Base-by-base conservation (phyloP, 2,113 vertebrate species). In the Calonectris borealis region DNA sequence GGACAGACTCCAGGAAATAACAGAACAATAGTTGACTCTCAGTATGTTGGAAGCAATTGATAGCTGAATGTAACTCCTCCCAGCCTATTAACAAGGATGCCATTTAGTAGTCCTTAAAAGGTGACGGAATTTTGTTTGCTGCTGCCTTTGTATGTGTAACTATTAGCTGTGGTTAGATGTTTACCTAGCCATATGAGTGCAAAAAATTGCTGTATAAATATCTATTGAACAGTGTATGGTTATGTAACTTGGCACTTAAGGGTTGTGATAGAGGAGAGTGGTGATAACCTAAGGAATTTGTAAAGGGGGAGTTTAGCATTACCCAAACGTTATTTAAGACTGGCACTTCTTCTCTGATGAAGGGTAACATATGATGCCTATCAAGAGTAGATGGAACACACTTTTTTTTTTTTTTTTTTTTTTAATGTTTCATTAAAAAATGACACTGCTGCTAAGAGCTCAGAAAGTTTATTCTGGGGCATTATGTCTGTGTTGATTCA, bases 91-190 rank as follows among this genome's bases (percentile, higher is more conserved):
- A 69, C 9, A 52, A 46, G 69, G 40, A 68, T 82, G 57, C 24
- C 32, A 54, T 83, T 86, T 87, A 38, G 60, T 38, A 90, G 54
- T 65, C 78, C 79, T 92, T 96, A 86, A 90, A 83, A 94, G 73
- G 83, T 64, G 68, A 84, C 6, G 10, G 52, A 71, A 78, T 88
- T 92, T 75, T 68, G 44, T 86, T 89, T 84, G 44, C 65, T 84
- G 57, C 52, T 68, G 58, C 44, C 19, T 89, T 62, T 58, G 29
- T 31, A 29, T 76, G 24, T 27, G 24, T 55, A 52, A 34, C 55
- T 34, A 2, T 52, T 80, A 88, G 44, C 69, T 79, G 40, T 82
- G 77, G 25, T 40, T 64, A 65, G 65, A 82, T 44, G 31, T 72
- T 88, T 92, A 90, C 83, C 70, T 86, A 48, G 52, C 44, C 32